A percentile compares a stretch with the other conserved stretches of the same genome.
phyloP scores from a whole-genome alignment of 2,113 vertebrate genomes.

The Zosterops borbonicus region DNA sequence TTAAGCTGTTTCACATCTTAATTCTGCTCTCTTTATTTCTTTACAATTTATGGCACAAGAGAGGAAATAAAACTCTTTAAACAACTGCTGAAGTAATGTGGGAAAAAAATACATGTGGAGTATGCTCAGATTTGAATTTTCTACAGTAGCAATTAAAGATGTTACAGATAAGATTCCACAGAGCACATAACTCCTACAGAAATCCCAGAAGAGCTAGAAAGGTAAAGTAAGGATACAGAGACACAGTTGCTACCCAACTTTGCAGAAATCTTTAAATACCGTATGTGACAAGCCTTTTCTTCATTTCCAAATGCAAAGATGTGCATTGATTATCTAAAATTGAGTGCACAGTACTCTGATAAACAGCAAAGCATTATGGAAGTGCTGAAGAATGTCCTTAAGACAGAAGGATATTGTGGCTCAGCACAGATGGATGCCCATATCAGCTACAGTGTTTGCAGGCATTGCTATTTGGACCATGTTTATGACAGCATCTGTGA shows the following conservation, averaged over 20 bases:
- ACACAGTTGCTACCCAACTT: background rate
- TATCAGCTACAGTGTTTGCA: background rate
- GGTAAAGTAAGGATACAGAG: conserved; percentile 5
- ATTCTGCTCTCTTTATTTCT: background rate
- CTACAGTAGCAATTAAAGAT: conserved; percentile 7
- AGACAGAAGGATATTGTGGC: background rate
- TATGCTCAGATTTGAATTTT: conserved; percentile 2
- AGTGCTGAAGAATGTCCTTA: background rate
- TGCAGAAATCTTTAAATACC: background rate
- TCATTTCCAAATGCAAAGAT: background rate
- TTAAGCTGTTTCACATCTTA: background rate
- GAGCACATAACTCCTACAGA: background rate
- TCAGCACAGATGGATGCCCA: background rate
- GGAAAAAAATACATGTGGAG: background rate
- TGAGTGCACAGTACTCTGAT: background rate
- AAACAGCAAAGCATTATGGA: background rate
- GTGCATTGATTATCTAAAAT: background rate
- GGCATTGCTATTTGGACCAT: background rate
- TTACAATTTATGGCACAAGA: background rate
- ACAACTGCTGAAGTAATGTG: background rate
- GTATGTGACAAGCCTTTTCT: background rate
- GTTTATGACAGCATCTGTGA: background rate
- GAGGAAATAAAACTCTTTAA: background rate
- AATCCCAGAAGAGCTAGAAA: conserved; percentile 20
- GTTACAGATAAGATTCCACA: background rate